Conservation (phyloP, 2,113 vertebrate genomes). For the Dendrocopos noguchii region DNA sequence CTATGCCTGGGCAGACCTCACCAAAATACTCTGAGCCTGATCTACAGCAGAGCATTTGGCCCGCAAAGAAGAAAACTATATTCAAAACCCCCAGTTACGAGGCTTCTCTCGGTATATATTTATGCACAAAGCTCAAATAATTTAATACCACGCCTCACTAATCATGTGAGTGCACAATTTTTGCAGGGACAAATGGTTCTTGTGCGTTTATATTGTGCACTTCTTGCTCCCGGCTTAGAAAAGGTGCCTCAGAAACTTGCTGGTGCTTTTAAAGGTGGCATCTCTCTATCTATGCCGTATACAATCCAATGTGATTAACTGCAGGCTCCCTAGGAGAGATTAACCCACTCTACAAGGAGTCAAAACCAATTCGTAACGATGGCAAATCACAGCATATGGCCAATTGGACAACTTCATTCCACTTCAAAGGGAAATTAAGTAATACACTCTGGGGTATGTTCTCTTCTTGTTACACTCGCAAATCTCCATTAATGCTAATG, state of each 20-base stretch:
- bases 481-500: constrained; percentile 24
- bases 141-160: constrained; percentile 58
- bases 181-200: constrained; percentile 40
- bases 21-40: background rate
- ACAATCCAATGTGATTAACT: background rate
- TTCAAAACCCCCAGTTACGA: background rate
- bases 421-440: constrained; percentile 47
- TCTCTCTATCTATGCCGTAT: background rate
- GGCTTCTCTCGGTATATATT: constrained; percentile 28
- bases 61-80: background rate
- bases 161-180: constrained; percentile 51
- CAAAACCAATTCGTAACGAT: background rate
- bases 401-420: constrained; percentile 33
- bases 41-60: background rate
- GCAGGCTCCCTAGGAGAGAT: background rate
- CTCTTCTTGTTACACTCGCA: background rate
- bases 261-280: background rate
- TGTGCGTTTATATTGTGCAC: background rate
- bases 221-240: constrained; percentile 3
- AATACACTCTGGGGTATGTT: background rate
- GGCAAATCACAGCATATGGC: constrained; percentile 23
- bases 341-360: background rate
- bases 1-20: background rate
- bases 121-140: constrained; percentile 59
- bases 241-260: constrained; percentile 1